Percentiles rank a stretch among this genome's conserved stretches.
Conservation (phyloP, 1,140 invertebrate species). For the Argopecten irradians region DNA sequence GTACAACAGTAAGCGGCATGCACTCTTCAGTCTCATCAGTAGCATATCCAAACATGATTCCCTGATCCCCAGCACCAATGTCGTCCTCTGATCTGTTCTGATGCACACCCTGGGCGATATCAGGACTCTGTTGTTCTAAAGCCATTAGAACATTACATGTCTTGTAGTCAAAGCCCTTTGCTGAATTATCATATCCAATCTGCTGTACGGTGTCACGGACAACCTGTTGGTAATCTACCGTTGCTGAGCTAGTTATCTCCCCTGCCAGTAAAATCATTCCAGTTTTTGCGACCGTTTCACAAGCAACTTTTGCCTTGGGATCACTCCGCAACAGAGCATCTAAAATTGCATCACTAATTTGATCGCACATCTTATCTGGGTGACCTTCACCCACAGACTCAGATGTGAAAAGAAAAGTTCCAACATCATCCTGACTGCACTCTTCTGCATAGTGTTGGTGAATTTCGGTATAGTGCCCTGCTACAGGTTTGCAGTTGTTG, state of each 20-base stretch:
- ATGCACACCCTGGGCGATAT: conserved; percentile 98
- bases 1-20: conserved; percentile 97
- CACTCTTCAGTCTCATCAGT: conserved; percentile 97
- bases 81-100: conserved; percentile 93
- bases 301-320: conserved; percentile 97
- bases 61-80: conserved; percentile 97
- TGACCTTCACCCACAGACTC: conserved; percentile 99
- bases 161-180: conserved; percentile 98
- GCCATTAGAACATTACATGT: conserved; percentile 98
- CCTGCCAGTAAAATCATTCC: conserved; percentile 82
- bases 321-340: conserved; percentile 97
- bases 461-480: conserved; percentile 69
- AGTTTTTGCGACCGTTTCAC: conserved; percentile 80
- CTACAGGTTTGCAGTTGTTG: conserved; percentile 56
- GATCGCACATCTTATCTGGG: conserved; percentile 99
- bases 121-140: conserved; percentile 96
- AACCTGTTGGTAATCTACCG: conserved; percentile 97
- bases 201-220: conserved; percentile 96
- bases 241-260: conserved; percentile 84
- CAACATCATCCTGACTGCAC: conserved; percentile 71
- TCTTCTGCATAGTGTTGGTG: conserved; percentile 72
- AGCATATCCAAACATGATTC: conserved; percentile 78
- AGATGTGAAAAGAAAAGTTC: conserved; percentile 94
- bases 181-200: conserved; percentile 97
- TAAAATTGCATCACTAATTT: conserved; percentile 98